Conservation (phyloP, 2,797 vertebrate species). For the Apodemus agrarius region DNA sequence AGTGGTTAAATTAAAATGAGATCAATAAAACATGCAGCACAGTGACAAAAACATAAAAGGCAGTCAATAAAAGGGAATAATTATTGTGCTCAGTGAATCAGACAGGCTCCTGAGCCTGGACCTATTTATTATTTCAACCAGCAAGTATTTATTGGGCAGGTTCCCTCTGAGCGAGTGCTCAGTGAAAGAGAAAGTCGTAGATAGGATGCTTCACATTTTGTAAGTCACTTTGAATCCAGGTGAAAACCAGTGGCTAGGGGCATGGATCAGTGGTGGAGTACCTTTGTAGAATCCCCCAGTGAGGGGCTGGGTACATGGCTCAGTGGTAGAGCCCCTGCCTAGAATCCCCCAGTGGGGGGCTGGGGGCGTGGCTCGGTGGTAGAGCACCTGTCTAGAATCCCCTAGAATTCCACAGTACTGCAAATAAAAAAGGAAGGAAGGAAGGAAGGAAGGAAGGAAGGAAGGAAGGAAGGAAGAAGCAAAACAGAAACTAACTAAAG, state of each 20-base stretch:
- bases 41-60: constrained; percentile 73
- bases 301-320: neutral
- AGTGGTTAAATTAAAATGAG: constrained; percentile 72
- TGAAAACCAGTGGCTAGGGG: neutral
- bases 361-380: neutral
- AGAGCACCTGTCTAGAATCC: neutral
- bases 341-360: neutral
- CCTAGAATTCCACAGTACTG: neutral
- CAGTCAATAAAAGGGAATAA: constrained; percentile 75
- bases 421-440: too few relatives aligned
- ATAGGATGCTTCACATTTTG: neutral
- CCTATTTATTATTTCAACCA: constrained; percentile 48
- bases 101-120: constrained; percentile 10
- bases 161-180: neutral
- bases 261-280: neutral
- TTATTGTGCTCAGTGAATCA: constrained; percentile 55
- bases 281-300: neutral
- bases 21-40: constrained; percentile 75
- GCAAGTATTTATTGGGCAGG: neutral
- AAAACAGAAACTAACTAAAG: neutral
- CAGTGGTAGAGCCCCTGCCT: neutral
- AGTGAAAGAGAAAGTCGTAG: neutral
- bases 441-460: too few relatives aligned
- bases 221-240: neutral
- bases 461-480: too few relatives aligned